These are phyloP conservation scores for Pseudomyrmex gracilis DNA, from an alignment of 1,140 invertebrate species.

Conservation along the genomic window DNA sequence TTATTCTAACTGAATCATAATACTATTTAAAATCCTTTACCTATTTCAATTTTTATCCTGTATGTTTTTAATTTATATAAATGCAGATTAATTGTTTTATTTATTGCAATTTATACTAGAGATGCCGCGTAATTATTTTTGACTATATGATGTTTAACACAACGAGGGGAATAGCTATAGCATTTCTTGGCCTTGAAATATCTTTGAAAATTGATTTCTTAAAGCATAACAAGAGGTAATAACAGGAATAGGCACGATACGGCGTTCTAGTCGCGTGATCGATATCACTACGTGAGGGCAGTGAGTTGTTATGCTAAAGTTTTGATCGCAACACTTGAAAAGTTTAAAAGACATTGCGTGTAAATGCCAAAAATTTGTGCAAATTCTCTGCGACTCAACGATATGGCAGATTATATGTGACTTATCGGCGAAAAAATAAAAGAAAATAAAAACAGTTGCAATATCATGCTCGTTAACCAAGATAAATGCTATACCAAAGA, in stretches of 20 bases:
- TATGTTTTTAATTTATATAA: neutral
- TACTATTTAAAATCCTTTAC: neutral
- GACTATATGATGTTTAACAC: neutral
- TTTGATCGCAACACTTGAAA: neutral
- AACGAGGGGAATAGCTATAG: neutral
- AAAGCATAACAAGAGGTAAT: slow-evolving; percentile 4
- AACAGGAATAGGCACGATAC: neutral
- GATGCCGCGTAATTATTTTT: neutral
- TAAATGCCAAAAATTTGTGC: neutral
- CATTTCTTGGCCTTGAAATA: slow-evolving; percentile 32
- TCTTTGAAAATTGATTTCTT: slow-evolving; percentile 42
- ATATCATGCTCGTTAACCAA: neutral
- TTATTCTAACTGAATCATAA: too few species aligned
- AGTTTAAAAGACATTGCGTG: neutral
- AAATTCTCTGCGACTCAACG: neutral
- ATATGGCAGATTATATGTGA: neutral
- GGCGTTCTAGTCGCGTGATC: slow-evolving; percentile 18
- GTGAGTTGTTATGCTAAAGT: neutral
- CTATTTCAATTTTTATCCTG: neutral
- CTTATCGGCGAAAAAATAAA: neutral
- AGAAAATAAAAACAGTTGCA: neutral
- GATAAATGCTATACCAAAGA: neutral
- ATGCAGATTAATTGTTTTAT: neutral
- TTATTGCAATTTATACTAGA: neutral
- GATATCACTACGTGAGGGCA: slow-evolving; percentile 24